phyloP scores from a whole-genome alignment of 1,140 invertebrate species.

The Neodiprion pinetum region DNA sequence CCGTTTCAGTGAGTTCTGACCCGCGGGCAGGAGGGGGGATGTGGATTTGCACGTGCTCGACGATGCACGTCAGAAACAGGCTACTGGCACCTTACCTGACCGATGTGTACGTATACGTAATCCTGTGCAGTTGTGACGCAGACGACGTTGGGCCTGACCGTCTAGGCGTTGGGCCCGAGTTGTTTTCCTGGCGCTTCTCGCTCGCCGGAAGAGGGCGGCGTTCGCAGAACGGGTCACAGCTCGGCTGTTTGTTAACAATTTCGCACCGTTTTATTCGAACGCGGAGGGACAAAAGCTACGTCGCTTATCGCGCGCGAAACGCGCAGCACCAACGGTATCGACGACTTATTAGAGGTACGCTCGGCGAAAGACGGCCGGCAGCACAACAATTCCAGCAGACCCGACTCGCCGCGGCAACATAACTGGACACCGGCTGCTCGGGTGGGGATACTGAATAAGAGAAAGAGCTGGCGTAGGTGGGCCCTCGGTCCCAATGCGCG shows the following conservation, averaged over 20 bases:
- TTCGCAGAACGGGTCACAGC: too few relatives aligned
- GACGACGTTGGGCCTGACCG: too few relatives aligned
- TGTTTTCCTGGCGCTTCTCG: too few relatives aligned
- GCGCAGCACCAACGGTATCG: neutral
- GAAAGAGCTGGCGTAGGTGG: neutral
- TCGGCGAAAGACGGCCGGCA: neutral
- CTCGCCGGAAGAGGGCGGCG: too few relatives aligned
- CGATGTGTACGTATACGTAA: too few relatives aligned
- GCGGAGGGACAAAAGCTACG: too few relatives aligned
- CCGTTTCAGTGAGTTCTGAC: neutral
- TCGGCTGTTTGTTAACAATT: too few relatives aligned
- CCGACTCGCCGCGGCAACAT: conserved; percentile 57
- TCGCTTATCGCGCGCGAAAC: neutral
- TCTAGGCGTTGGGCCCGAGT: too few relatives aligned
- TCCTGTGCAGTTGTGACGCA: too few relatives aligned
- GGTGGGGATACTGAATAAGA: conserved; percentile 5
- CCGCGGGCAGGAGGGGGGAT: neutral
- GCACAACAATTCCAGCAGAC: conserved; percentile 15
- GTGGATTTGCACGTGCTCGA: conserved; percentile 3
- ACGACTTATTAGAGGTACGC: neutral
- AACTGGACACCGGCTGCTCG: conserved; percentile 57
- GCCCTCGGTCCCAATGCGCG: neutral
- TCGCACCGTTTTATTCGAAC: too few relatives aligned
- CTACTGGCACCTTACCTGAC: too few relatives aligned
- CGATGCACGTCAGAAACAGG: neutral